Evolutionary conservation across 2,797 vertebrate genomes (phyloP).

Genomic region (Gymnocypris eckloni): DNA sequence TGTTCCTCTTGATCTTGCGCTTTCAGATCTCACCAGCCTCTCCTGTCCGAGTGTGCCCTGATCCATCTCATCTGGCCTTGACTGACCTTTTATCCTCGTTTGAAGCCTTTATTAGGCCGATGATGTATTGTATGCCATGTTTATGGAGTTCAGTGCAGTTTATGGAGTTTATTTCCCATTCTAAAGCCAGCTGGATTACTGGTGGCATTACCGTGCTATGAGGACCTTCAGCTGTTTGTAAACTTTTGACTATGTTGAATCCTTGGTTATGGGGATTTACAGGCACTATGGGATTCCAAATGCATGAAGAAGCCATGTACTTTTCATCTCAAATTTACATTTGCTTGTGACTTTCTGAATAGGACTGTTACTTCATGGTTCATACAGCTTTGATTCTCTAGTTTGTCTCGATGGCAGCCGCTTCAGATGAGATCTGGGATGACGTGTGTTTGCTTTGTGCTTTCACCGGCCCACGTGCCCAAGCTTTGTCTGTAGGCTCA

Average conservation of each 20-base stretch:
- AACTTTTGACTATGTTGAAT: constrained; percentile 1
- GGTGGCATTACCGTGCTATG: neutral
- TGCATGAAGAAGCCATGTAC: constrained; percentile 11
- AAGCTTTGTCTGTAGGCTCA: constrained; percentile 49
- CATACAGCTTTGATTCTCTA: neutral
- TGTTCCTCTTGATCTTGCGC: constrained; percentile 30
- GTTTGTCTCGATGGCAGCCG: neutral
- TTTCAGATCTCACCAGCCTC: constrained; percentile 33
- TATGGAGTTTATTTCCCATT: constrained; percentile 24
- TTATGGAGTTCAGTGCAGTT: constrained; percentile 14
- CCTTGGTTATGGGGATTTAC: neutral
- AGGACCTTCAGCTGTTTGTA: neutral
- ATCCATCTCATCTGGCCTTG: constrained; percentile 22
- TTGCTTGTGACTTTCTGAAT: constrained; percentile 8
- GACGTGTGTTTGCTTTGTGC: constrained; percentile 52
- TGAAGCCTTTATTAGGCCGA: constrained; percentile 29
- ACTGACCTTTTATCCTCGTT: constrained; percentile 24
- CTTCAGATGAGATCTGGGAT: constrained; percentile 14
- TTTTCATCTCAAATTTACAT: neutral
- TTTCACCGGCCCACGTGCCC: constrained; percentile 51
- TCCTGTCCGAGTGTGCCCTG: constrained; percentile 17
- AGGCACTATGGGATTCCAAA: neutral
- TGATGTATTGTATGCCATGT: constrained; percentile 12
- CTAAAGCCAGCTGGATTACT: constrained; percentile 34
- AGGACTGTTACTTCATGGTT: neutral